Evolutionary conservation across 2,797 vertebrate species (phyloP), one percentile per base, ranked within the genome.

Genomic region (Coregonus ussuriensis): DNA sequence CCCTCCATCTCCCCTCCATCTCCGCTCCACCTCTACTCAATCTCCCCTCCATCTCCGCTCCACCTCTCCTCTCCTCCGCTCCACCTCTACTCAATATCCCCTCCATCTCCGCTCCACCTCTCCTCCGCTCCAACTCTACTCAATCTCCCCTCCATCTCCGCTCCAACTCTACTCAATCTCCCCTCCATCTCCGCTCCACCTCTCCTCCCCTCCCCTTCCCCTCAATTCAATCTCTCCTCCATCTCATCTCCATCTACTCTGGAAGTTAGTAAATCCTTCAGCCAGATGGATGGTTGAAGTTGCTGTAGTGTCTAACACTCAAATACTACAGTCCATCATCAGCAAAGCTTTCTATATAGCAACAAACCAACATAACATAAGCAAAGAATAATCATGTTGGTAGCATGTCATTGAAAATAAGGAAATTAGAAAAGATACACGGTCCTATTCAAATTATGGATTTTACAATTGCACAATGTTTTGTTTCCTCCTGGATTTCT

Each of bases 401-500:
- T 21, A 25, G n/a, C 59, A 21, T n/a, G n/a, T 62, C 6, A 21
- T 9, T 16, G 54, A 56, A n/a, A 56, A 56, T 18, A 56, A 56
- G 18, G 54, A 18, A 56, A 56, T 62, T n/a, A 25, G 59, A 62
- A 62, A 9, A 62, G 59, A 62, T 62, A 62, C 59, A 62, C 1
- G 7, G 59, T 21, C n/a, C 7, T 7, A 63, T 63, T 25, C n/a
- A 63, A 63, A 63, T 63, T 13, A 63, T 3, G 11, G 1, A 25
- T 11, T 21, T 25, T 63, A 11, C 2, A 4, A 35, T 35, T 35
- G 35, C 35, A 47, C 41, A 47, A 47, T 47, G 21, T 63, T 70
- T 70, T 70, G 68, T 70, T 37, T 37, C 16, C 16, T 69, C 33
- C 16, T 67, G 31, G 31, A 69, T 69, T 69, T 69, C 67, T n/a